These are phyloP conservation scores for Acanthosepion pharaonis DNA, from an alignment of 2,888 invertebrate species.

Conservation along the genomic window DNA sequence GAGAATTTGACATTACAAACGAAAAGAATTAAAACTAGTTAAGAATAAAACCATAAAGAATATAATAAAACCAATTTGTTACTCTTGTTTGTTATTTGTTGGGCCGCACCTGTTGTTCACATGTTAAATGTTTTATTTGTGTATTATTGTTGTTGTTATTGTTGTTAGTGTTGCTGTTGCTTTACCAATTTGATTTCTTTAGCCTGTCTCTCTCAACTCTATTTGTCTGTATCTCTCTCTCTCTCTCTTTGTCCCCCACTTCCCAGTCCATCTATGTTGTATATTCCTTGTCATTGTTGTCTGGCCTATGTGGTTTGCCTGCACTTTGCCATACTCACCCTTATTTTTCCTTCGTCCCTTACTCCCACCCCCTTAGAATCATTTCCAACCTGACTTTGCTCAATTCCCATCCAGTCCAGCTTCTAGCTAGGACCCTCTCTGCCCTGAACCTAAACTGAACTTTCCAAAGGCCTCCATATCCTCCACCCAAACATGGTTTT, in stretches of 20 bases:
- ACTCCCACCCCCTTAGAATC: background rate
- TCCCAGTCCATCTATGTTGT: constrained; percentile 24
- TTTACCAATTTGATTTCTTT: constrained; percentile 44
- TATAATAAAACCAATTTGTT: background rate
- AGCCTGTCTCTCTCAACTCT: constrained; percentile 14
- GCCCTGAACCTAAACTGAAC: background rate
- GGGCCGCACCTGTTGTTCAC: constrained; percentile 44
- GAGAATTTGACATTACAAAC: background rate
- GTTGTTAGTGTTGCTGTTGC: constrained; percentile 42
- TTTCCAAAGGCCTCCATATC: background rate
- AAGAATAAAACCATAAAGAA: background rate
- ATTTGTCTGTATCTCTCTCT: background rate
- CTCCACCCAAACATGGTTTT: background rate
- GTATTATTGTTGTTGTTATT: constrained; percentile 45
- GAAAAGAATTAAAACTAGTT: background rate
- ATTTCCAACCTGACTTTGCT: background rate
- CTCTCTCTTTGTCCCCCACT: background rate
- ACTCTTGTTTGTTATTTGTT: constrained; percentile 39
- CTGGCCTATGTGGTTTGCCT: constrained; percentile 42
- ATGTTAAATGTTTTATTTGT: constrained; percentile 25
- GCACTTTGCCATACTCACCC: constrained; percentile 11
- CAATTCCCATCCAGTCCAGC: background rate
- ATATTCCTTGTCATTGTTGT: constrained; percentile 37
- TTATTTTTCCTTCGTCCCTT: background rate
- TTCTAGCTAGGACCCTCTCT: background rate